A percentile compares a stretch with the other conserved stretches of the same genome.
phyloP scores from a whole-genome alignment of 2,113 vertebrate genomes.

The Passer montanus region DNA sequence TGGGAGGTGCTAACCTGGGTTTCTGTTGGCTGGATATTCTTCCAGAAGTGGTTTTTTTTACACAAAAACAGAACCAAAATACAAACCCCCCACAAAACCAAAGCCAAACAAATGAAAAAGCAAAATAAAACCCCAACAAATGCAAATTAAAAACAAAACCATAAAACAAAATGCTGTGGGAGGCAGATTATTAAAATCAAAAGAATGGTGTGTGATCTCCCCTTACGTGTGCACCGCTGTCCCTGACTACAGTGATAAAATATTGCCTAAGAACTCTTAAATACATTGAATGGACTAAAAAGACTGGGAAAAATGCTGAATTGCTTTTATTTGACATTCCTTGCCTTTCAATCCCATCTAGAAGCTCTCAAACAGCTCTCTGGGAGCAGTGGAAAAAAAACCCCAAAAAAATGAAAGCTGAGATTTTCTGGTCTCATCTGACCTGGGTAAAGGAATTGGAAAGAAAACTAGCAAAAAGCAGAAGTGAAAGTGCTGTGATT shows the following conservation, averaged over 20 bases:
- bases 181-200: background rate
- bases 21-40: background rate
- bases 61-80: background rate
- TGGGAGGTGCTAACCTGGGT: background rate
- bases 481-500: background rate
- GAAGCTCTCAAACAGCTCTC: background rate
- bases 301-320: background rate
- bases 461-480: background rate
- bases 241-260: too few relatives aligned
- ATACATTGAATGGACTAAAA: background rate
- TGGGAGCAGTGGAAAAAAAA: background rate
- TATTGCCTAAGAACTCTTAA: background rate
- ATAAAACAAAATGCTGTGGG: background rate
- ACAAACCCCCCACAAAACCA: background rate
- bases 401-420: background rate
- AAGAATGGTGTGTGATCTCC: background rate
- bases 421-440: background rate
- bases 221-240: background rate
- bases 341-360: background rate
- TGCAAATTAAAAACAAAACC: background rate
- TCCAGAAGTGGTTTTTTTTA: background rate
- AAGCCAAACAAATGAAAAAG: background rate
- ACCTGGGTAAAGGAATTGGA: background rate
- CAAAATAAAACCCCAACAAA: background rate
- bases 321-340: background rate